These are phyloP conservation scores for Neuroscelio doddi DNA, from an alignment of 2,888 invertebrate genomes.

Conservation along the genomic window DNA sequence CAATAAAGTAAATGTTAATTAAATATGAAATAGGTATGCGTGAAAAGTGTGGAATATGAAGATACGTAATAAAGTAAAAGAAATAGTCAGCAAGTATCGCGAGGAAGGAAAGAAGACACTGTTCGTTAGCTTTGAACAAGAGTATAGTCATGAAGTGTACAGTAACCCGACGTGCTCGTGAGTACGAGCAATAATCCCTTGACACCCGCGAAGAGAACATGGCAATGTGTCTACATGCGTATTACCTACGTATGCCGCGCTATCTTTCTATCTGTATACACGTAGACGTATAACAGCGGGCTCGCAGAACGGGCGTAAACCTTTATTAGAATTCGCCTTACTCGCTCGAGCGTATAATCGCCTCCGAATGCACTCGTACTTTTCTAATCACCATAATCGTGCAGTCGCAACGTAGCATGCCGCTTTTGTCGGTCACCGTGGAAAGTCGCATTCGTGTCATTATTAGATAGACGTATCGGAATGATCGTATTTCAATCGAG, in stretches of 20 bases:
- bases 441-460: conserved; percentile 21
- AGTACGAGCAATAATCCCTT: conserved; percentile 57
- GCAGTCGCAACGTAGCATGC: conserved; percentile 11
- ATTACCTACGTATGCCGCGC: not conserved
- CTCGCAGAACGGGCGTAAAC: conserved; percentile 10
- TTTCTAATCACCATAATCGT: conserved; percentile 40
- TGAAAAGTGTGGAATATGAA: too few species aligned
- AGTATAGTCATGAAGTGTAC: conserved; percentile 53
- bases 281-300: conserved; percentile 9
- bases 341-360: conserved; percentile 37
- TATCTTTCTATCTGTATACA: not conserved
- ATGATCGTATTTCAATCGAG: conserved; percentile 29
- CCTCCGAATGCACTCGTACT: conserved; percentile 37
- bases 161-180: conserved; percentile 55
- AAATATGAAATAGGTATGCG: too few species aligned
- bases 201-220: conserved; percentile 50
- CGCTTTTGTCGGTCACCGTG: conserved; percentile 33
- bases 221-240: not conserved
- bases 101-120: not conserved
- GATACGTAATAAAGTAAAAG: too few species aligned
- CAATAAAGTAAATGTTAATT: too few species aligned
- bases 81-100: not conserved
- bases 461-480: conserved; percentile 21
- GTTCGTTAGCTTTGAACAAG: conserved; percentile 22
- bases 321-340: conserved; percentile 27